Conservation (phyloP, 2,797 vertebrate species). For the Pipistrellus pipistrellus region DNA sequence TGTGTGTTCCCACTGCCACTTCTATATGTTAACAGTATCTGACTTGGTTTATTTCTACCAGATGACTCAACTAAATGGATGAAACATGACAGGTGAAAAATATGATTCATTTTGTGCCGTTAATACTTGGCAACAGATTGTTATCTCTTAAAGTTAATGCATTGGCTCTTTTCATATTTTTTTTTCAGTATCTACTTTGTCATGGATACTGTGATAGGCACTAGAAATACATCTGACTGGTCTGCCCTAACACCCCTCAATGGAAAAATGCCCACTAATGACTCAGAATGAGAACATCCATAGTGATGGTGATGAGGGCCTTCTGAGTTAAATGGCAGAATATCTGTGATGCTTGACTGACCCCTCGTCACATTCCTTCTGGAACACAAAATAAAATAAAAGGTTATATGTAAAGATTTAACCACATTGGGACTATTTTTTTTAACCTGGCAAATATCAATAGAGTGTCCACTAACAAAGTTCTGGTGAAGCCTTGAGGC, state of each 20-base stretch:
- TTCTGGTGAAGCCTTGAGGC: background rate
- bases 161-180: background rate
- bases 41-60: background rate
- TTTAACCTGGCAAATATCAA: background rate
- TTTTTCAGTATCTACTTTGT: background rate
- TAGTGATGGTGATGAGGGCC: background rate
- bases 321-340: background rate
- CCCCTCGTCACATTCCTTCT: background rate
- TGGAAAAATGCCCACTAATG: background rate
- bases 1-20: background rate
- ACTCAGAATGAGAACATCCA: background rate
- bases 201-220: background rate
- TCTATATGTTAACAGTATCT: background rate
- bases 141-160: slow-evolving; percentile 11
- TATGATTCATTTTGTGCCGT: background rate
- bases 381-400: background rate
- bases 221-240: background rate
- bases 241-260: background rate
- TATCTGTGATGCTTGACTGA: background rate
- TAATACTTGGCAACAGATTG: background rate
- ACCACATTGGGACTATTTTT: background rate
- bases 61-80: background rate
- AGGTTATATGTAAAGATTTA: background rate
- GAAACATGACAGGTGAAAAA: slow-evolving; percentile 52
- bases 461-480: background rate